Evolutionary conservation across 2,113 vertebrate species (phyloP).

Genomic region (Pipra filicauda): DNA sequence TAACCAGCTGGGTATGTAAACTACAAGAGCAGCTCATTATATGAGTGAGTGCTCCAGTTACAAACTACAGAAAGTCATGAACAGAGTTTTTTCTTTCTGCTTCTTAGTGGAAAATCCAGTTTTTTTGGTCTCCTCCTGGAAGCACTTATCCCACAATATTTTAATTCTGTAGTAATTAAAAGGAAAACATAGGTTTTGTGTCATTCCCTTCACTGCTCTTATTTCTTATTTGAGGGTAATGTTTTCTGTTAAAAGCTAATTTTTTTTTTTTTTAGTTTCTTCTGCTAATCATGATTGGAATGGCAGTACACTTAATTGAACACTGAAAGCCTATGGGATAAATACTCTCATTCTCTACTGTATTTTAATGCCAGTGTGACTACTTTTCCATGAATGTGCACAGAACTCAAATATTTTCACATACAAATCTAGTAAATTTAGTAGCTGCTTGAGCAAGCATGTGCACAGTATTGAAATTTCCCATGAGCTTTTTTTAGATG

Average conservation of each 20-base stretch:
- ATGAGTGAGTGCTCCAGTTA: not conserved
- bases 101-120: not conserved
- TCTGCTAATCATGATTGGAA: not conserved
- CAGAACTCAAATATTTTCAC: conserved; percentile 21
- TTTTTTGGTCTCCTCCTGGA: not conserved
- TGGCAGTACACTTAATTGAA: not conserved
- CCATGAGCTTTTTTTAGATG: not conserved
- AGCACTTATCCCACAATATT: not conserved
- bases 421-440: not conserved
- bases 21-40: not conserved
- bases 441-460: not conserved
- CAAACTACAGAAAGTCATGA: not conserved
- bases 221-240: not conserved
- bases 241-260: not conserved
- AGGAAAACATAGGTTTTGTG: not conserved
- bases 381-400: not conserved
- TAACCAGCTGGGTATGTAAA: not conserved
- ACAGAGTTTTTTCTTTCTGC: not conserved
- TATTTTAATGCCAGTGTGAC: not conserved
- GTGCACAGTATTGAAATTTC: not conserved
- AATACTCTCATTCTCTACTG: not conserved
- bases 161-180: not conserved
- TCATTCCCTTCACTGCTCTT: not conserved
- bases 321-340: not conserved
- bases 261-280: not conserved